Evolutionary conservation across 30 jellyfish, hydroid and myxozoan species (phyloP), one percentile per base, ranked within the genome.

Genomic region (Aurelia sp.): DNA sequence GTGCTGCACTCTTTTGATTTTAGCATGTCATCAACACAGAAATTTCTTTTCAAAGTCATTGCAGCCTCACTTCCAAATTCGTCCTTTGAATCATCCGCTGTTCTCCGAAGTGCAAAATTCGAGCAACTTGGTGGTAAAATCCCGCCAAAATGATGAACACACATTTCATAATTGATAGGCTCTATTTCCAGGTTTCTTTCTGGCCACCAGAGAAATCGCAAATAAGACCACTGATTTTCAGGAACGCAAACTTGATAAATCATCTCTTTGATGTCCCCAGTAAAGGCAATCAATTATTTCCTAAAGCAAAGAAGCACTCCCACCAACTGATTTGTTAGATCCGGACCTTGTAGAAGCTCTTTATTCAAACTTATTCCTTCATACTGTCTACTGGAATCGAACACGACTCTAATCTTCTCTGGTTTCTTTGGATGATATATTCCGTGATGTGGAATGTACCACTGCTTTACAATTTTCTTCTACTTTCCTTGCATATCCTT

Each of bases 351-450:
- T 37, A 77, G 31, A 37, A 87, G 67, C 55, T 9, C 87, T 17
- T 78, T 74, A 57, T 87, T 87, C 62, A 64, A 74, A 68, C 91
- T 78, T 1, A 55, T 62, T 61, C 88, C 96, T 77, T 76, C 41
- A 71, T 50, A 87, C 72, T 78, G 68, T 23, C 81, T 84, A 64
- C 90, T 66, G 40, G 75, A 87, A 60, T 87, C 92, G 53, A 48
- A 87, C 19, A 78, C 96, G 22, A 79, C 85, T 81, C 97, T 61
- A 64, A 87, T 87, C 85, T 87, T 77, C 61, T 63, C 92, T 21
- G 96, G 90, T 68, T 89, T 89, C 87, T 33, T 89, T 51, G 91
- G 94, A 47, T 89, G 87, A 66, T 63, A 89, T 60, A 89, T 96
- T 30, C 55, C 97, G 69, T 3, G 73, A 41, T 63, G 77, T 17